Base-by-base conservation (phyloP, 2,888 invertebrate species). In the Muscina levida region DNA sequence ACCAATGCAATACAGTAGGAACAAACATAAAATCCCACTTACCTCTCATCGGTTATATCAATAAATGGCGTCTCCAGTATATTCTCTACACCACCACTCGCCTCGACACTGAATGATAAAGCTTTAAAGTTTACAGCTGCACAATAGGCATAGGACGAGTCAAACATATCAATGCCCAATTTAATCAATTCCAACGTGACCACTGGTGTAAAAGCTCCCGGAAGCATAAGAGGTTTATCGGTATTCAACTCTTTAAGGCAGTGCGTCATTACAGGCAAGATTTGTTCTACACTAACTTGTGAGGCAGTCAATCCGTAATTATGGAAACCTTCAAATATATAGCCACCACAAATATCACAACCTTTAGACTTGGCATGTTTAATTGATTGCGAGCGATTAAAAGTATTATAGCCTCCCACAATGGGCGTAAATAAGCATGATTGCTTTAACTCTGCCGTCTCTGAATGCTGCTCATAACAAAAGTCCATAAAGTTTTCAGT, bases 131-230 rank as follows among this genome's bases (percentile, higher is more conserved):
- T 91, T 84, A 94, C 94, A 0, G 96, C 94, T 8, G 94, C 91
- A 77, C 94, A 91, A 72, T 93, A 93, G 39, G 95, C 94, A 89
- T 96, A 96, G 0, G 97, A 95, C 0, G 96, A 95, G 88, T 98
- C 98, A 89, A 98, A 97, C 13, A 97, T 88, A 90, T 98, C 98
- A 84, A 97, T 92, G 17, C 98, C 98, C 37, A 93, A 86, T 83
- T 93, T 92, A 39, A 97, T 93, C 0, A 97, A 93, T 79, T 94
- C 91, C 74, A 98, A 87, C 48, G 96, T 92, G 31, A 93, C 91
- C 3, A 93, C 90, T 2, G 97, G 97, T 86, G 93, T 93, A 93
- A 95, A 97, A 68, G 95, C 93, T 2, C 97, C 97, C 87, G 95
- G 94, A 82, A 96, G 92, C 46, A 95, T 91, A 80, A 93, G 92